Conservation (phyloP, 2,888 invertebrate genomes). For the Eilema caniola region DNA sequence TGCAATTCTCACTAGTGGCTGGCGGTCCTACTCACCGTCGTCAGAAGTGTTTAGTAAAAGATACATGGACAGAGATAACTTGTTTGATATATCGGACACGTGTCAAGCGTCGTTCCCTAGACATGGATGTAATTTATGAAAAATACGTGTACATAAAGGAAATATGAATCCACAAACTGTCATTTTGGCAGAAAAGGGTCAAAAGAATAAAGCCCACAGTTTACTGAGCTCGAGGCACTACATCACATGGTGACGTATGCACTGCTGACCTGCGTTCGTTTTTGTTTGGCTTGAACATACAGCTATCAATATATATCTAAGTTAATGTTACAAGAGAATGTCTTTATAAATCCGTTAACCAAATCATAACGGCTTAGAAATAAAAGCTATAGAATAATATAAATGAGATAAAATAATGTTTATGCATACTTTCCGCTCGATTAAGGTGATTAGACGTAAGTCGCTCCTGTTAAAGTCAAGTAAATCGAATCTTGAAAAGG, state of each 20-base stretch:
- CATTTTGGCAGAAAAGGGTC: constrained; percentile 47
- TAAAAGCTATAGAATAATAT: background rate
- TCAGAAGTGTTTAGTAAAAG: background rate
- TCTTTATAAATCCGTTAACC: background rate
- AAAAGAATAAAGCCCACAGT: constrained; percentile 34
- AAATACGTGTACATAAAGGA: constrained; percentile 49
- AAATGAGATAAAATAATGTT: background rate
- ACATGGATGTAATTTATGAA: constrained; percentile 46
- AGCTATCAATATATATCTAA: background rate
- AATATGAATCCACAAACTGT: constrained; percentile 39
- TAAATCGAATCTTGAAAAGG: too few species aligned
- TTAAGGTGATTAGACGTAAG: too few species aligned
- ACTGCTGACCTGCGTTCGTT: background rate
- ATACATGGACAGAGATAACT: constrained; percentile 10
- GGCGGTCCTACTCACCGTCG: constrained; percentile 9
- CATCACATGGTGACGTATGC: constrained; percentile 3
- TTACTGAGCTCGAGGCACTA: constrained; percentile 32
- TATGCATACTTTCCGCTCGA: too few species aligned
- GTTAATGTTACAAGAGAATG: background rate
- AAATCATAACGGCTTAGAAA: too few species aligned
- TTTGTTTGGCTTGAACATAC: background rate
- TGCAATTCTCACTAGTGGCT: background rate
- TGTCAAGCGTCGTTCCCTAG: constrained; percentile 36
- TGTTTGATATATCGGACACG: constrained; percentile 30
- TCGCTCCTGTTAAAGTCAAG: too few species aligned